phyloP scores from a whole-genome alignment of 2,888 invertebrate species.

The Euplexia lucipara region DNA sequence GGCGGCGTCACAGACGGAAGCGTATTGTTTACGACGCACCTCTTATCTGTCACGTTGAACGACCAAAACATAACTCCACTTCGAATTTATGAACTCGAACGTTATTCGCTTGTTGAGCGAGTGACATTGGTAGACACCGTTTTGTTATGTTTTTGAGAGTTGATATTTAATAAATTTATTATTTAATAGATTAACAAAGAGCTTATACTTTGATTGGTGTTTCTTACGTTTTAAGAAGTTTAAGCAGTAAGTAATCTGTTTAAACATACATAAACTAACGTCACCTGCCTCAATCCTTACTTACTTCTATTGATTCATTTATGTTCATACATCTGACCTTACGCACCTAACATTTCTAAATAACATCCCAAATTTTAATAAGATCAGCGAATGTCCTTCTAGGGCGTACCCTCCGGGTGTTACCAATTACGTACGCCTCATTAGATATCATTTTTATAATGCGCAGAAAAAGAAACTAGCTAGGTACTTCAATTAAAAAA shows the following conservation, averaged over 20 bases:
- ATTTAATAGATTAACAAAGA: background rate
- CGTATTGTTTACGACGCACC: conserved; percentile 72
- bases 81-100: conserved; percentile 48
- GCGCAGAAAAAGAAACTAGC: too few species aligned
- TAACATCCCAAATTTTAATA: too few species aligned
- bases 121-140: background rate
- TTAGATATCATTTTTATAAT: too few species aligned
- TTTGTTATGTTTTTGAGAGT: background rate
- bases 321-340: too few species aligned
- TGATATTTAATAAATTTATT: background rate
- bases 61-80: conserved; percentile 53
- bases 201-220: background rate
- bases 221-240: background rate
- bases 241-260: too few species aligned
- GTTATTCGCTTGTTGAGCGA: background rate
- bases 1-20: conserved; percentile 79
- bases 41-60: conserved; percentile 64
- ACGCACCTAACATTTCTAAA: too few species aligned
- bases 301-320: too few species aligned
- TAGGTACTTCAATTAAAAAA: accelerated
- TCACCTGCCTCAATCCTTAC: too few species aligned
- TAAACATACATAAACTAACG: too few species aligned
- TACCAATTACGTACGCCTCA: too few species aligned
- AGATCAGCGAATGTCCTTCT: too few species aligned
- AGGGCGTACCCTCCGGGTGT: too few species aligned